Conservation (phyloP, 2,888 invertebrate genomes). For the Amaurobius ferox region DNA sequence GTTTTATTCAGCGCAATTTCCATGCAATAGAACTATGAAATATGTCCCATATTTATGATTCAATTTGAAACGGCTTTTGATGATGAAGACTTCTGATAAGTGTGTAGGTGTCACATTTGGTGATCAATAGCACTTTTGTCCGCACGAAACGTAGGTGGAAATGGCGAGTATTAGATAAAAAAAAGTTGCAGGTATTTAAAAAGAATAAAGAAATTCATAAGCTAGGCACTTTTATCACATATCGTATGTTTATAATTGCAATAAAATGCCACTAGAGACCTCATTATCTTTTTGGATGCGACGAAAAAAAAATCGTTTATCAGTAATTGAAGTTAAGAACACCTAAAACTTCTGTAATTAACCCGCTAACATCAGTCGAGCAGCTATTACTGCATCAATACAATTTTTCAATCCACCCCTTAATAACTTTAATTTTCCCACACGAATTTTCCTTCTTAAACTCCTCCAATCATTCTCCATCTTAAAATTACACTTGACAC, state of each 20-base stretch:
- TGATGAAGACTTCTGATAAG: no score
- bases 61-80: no score
- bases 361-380: neutral
- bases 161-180: no score
- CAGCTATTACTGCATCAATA: neutral
- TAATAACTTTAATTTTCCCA: neutral
- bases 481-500: conserved; percentile 4
- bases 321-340: neutral
- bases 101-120: no score
- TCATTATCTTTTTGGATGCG: neutral
- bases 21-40: no score
- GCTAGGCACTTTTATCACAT: neutral
- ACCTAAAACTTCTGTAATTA: neutral
- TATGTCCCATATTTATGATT: no score
- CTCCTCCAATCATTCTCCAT: neutral
- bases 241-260: neutral
- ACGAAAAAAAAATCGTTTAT: neutral
- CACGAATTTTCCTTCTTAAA: neutral
- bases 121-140: no score
- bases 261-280: neutral
- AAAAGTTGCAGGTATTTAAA: neutral
- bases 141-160: no score
- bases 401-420: neutral
- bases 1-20: no score
- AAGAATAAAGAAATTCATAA: neutral